Conservation (phyloP, 2,797 vertebrate genomes). For the Potorous gilbertii region DNA sequence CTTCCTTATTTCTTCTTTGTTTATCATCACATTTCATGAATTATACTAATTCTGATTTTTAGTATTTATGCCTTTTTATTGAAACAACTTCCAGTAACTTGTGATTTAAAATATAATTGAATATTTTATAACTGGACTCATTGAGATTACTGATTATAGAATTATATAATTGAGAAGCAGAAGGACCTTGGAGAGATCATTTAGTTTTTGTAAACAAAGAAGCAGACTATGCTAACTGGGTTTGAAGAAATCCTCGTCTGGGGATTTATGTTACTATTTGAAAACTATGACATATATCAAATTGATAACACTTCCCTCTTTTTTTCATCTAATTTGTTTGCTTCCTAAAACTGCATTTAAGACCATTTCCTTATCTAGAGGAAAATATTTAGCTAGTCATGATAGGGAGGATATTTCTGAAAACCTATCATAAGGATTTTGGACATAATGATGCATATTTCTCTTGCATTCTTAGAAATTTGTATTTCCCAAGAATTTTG, state of each 20-base stretch:
- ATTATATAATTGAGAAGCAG: background rate
- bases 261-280: background rate
- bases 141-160: background rate
- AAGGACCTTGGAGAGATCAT: background rate
- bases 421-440: slow-evolving; percentile 5
- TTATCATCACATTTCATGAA: background rate
- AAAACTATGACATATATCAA: background rate
- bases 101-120: background rate
- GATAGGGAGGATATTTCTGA: slow-evolving; percentile 9
- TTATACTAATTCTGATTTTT: background rate
- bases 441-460: background rate
- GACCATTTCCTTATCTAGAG: background rate
- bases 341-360: background rate
- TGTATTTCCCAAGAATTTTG: background rate
- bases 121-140: background rate
- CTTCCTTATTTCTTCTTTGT: slow-evolving; percentile 1
- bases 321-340: background rate
- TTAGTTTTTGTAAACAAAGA: background rate
- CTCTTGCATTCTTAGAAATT: background rate
- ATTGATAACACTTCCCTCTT: background rate
- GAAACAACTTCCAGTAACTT: slow-evolving; percentile 25
- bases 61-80: slow-evolving; percentile 1
- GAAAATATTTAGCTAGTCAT: background rate
- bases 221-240: background rate
- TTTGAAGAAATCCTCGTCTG: slow-evolving; percentile 18